These are phyloP conservation scores for Andricus quercusramuli DNA, from an alignment of 2,888 invertebrate species.

Conservation along the genomic window DNA sequence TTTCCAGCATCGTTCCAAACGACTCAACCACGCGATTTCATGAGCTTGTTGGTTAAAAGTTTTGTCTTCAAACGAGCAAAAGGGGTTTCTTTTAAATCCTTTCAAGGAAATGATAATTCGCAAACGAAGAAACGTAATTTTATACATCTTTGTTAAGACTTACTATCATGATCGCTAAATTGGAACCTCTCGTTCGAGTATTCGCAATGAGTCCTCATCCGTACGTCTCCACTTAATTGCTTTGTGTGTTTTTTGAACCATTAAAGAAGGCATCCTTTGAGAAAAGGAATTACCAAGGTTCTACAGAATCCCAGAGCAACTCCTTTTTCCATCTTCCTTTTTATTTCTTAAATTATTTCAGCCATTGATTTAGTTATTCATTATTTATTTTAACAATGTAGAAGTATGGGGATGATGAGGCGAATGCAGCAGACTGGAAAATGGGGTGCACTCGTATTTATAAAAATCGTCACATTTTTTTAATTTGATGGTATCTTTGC, in stretches of 20 bases:
- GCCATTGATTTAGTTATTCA: background rate
- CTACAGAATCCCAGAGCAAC: background rate
- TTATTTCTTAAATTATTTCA: background rate
- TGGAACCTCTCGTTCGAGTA: background rate
- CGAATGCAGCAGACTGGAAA: no score
- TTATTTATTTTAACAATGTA: no score
- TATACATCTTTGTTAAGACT: background rate
- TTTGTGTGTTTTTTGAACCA: conserved; percentile 14
- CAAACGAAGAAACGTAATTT: conserved; percentile 6
- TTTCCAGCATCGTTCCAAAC: background rate
- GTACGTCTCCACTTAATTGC: background rate
- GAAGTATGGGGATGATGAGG: no score
- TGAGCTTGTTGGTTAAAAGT: conserved; percentile 25
- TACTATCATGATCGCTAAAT: background rate
- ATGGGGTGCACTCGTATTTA: no score
- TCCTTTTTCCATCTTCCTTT: background rate
- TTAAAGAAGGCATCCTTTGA: background rate
- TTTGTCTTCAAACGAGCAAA: background rate
- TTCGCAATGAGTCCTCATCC: background rate
- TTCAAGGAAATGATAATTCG: conserved; percentile 21
- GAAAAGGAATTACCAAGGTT: background rate
- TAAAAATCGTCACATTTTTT: no score
- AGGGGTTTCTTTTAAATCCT: background rate
- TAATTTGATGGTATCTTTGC: no score
- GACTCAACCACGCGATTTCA: background rate